Percentiles rank a stretch among this genome's conserved stretches.
These are phyloP conservation scores for Sphaerodactylus townsendi DNA, from an alignment of 2,113 vertebrate species.

Conservation along the genomic window DNA sequence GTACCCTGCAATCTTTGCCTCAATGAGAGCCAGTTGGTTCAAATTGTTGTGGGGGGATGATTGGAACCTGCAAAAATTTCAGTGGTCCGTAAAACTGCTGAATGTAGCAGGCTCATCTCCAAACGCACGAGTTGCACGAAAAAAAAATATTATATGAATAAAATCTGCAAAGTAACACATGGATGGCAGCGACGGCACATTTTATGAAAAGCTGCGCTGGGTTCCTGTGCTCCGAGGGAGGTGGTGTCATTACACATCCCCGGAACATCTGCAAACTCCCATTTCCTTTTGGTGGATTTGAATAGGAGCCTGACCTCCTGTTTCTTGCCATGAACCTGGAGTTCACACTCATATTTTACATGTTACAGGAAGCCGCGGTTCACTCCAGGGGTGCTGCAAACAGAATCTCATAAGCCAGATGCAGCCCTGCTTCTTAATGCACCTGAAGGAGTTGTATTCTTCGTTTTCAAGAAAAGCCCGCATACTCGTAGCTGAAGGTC, in stretches of 20 bases:
- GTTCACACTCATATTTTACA: conserved; percentile 97
- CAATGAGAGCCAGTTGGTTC: neutral
- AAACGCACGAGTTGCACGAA: conserved; percentile 88
- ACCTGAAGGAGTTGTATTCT: conserved; percentile 85
- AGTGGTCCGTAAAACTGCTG: conserved; percentile 74
- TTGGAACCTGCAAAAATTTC: conserved; percentile 38
- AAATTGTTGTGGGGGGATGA: neutral
- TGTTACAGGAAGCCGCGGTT: conserved; percentile 92
- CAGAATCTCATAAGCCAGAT: conserved; percentile 90
- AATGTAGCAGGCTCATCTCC: conserved; percentile 92
- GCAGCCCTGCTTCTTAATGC: conserved; percentile 79
- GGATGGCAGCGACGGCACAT: conserved; percentile 81
- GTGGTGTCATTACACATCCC: conserved; percentile 85
- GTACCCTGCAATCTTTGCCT: neutral
- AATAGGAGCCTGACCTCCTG: conserved; percentile 95
- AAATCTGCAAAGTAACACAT: conserved; percentile 92
- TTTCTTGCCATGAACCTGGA: conserved; percentile 89
- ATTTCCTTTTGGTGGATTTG: conserved; percentile 80
- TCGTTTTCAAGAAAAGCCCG: conserved; percentile 73
- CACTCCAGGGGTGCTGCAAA: conserved; percentile 90
- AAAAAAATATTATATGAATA: conserved; percentile 90
- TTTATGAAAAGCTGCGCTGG: conserved; percentile 72
- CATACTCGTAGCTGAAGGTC: conserved; percentile 85
- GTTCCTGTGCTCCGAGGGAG: conserved; percentile 74
- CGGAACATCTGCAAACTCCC: conserved; percentile 91